phyloP scores from a whole-genome alignment of 2,888 invertebrate genomes.

The Camponotus fellah region DNA sequence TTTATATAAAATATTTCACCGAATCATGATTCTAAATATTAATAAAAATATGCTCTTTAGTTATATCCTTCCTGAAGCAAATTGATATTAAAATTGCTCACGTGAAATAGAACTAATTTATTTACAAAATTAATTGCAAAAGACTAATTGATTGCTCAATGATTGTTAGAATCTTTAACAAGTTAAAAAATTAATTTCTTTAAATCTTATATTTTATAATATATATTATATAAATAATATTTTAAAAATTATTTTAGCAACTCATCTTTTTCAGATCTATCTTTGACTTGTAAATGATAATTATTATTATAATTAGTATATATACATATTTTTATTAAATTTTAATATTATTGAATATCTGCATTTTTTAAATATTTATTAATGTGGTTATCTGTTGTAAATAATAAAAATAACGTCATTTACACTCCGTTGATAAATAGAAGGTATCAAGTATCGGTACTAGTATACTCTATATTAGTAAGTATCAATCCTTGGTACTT shows the following conservation, averaged over 20 bases:
- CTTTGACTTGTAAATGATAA: background rate
- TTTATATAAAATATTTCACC: conserved; percentile 26
- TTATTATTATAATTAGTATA: background rate
- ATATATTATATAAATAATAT: background rate
- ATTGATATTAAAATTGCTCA: background rate
- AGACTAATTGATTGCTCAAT: background rate
- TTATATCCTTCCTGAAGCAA: background rate
- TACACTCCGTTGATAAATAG: conserved; percentile 16
- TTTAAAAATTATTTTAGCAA: background rate
- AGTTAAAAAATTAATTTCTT: background rate
- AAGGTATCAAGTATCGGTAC: background rate
- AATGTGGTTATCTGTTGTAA: background rate
- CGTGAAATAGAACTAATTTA: background rate
- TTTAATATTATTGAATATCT: background rate
- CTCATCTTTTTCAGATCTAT: background rate
- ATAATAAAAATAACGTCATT: background rate
- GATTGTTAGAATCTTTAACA: background rate
- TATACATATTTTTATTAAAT: background rate
- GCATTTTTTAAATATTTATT: background rate
- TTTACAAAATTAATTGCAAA: background rate
- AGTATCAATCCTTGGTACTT: background rate
- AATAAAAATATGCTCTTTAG: conserved; percentile 13
- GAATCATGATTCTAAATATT: background rate
- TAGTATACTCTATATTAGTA: background rate
- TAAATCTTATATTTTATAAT: background rate